These are phyloP conservation scores for Eupelmus urozonus DNA, from an alignment of 2,888 invertebrate genomes.

Conservation along the genomic window DNA sequence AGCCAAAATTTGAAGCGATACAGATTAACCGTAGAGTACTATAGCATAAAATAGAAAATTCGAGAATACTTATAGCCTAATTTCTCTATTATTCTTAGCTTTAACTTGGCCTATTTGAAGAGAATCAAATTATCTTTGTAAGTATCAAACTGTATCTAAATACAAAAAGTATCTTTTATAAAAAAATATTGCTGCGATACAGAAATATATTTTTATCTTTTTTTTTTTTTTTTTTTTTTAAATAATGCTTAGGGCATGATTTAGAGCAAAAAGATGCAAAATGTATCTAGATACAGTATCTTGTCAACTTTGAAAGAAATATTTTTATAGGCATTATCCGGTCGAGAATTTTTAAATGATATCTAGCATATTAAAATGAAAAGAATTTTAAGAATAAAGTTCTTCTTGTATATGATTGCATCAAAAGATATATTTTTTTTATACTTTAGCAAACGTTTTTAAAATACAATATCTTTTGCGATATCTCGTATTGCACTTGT, in stretches of 20 bases:
- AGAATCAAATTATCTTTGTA: slow-evolving; percentile 13
- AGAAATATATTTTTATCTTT: not conserved
- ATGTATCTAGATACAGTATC: not conserved
- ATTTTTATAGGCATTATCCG: no score
- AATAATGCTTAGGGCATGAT: slow-evolving; percentile 17
- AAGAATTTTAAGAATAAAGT: no score
- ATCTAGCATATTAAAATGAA: no score
- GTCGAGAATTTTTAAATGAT: no score
- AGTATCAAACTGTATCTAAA: not conserved
- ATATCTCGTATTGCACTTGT: no score
- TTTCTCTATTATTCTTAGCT: not conserved
- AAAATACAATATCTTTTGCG: no score
- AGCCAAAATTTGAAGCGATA: not conserved
- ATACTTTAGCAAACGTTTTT: no score
- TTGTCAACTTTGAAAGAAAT: no score
- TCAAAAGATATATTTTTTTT: no score
- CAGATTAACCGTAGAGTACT: not conserved
- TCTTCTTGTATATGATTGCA: no score
- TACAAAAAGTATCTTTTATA: not conserved
- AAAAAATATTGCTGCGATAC: slow-evolving; percentile 12
- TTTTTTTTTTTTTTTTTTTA: not conserved
- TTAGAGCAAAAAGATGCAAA: not conserved
- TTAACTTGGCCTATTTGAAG: not conserved
- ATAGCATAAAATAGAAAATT: not conserved
- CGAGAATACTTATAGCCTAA: not conserved